Conservation (phyloP, 1,140 invertebrate genomes). For the Heliothis virescens region DNA sequence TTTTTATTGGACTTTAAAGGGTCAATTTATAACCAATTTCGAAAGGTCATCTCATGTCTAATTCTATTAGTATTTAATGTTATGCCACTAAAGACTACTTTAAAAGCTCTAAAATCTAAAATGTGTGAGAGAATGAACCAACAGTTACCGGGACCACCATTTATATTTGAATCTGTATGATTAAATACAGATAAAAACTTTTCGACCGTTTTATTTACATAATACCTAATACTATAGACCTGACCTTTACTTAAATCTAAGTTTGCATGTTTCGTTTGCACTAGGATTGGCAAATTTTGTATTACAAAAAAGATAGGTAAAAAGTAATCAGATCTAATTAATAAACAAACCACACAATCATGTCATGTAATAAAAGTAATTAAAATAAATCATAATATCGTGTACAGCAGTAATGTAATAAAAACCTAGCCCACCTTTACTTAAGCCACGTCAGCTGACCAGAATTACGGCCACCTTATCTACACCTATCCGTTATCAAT, state of each 20-base stretch:
- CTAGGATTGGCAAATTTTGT: neutral
- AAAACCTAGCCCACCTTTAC: conserved; percentile 2
- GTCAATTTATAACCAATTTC: conserved; percentile 26
- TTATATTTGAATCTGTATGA: conserved; percentile 13
- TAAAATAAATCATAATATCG: conserved; percentile 18
- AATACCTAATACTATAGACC: conserved; percentile 6
- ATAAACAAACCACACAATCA: too few species aligned
- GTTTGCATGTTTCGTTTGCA: too few species aligned
- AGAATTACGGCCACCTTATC: conserved; percentile 18
- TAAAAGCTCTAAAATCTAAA: conserved; percentile 24
- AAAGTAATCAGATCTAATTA: too few species aligned
- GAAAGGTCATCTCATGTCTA: conserved; percentile 16
- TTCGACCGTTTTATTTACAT: conserved; percentile 13
- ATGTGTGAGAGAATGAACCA: conserved; percentile 22
- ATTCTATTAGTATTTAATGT: conserved; percentile 44
- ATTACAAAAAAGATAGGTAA: too few species aligned
- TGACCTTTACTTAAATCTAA: neutral
- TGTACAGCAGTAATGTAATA: neutral
- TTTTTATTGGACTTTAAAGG: conserved; percentile 16
- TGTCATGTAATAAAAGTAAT: neutral
- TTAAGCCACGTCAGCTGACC: conserved; percentile 16
- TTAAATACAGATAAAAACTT: conserved; percentile 18
- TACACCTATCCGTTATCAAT: conserved; percentile 54
- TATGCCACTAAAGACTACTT: neutral
- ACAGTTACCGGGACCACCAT: conserved; percentile 23